These are phyloP conservation scores for Peromyscus melanophrys DNA, from an alignment of 2,797 vertebrate genomes.

Conservation along the genomic window DNA sequence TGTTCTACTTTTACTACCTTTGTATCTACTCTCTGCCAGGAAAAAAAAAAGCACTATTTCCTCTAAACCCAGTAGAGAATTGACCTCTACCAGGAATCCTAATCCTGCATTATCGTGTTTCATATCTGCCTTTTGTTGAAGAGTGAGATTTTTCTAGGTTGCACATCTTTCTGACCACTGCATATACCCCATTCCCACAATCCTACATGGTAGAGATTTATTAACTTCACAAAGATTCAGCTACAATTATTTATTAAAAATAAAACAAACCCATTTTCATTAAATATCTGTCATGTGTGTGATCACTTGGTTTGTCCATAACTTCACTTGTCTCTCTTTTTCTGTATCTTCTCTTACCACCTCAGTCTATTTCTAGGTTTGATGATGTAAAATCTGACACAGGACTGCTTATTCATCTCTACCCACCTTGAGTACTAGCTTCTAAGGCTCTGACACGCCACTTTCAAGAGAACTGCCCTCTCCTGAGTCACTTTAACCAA, in stretches of 20 bases:
- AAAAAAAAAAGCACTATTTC: neutral
- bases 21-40: neutral
- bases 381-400: neutral
- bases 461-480: neutral
- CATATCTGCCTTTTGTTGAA: no score
- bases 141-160: neutral
- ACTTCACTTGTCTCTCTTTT: neutral
- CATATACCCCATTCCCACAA: neutral
- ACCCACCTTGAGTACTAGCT: neutral
- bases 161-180: neutral
- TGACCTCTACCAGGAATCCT: neutral
- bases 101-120: neutral
- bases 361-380: neutral
- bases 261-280: neutral
- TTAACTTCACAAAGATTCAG: neutral
- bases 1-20: neutral
- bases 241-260: neutral
- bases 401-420: fast-evolving
- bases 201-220: neutral
- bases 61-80: neutral
- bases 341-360: fast-evolving
- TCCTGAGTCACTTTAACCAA: neutral
- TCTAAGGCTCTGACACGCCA: neutral
- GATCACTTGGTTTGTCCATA: neutral
- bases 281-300: neutral